Base-by-base conservation (phyloP, 2,797 vertebrate species). In the Oreochromis mossambicus region DNA sequence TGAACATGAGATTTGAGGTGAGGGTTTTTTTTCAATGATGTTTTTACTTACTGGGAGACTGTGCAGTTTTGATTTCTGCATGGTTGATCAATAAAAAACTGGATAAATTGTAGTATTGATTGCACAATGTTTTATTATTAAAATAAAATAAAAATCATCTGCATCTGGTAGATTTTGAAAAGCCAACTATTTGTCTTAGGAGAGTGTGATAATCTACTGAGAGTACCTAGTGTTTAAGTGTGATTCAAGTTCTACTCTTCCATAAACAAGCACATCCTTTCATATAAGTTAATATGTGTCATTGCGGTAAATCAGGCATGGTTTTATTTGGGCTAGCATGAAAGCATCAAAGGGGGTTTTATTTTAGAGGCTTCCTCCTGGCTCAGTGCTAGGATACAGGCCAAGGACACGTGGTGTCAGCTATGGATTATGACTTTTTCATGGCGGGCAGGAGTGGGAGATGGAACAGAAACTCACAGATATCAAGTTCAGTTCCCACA, bases 281-380 rank as follows among this genome's bases (percentile, higher is more conserved):
- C 15, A 75, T 83, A 56, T 32, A 83, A 82, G 43, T 82, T 68
- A 79, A 87, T 83, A 24, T 87, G 50, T 86, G 83, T 80, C 87
- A 89, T 52, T 79, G 77, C 78, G 8, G 48, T 79, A 85, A 46
- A 86, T 81, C 68, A 78, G 32, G 52, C 55, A 77, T 80, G 26
- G 8, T 68, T 90, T 83, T 89, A 89, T 92, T 86, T 88, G 80
- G 88, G 66, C 76, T 79, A 82, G 78, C 51, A 79, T 80, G 51
- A 88, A 87, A 78, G 50, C 81, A 83, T 91, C 87, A 89, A 86
- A 89, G 79, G 51, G 58, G 79, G 46, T 80, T 68, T 80, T 90
- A 93, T 92, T 92, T 91, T 88, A n/a, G 85, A 87, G 79, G 82
- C 48, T 73, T 89, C 86, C 86, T 91, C 50, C 63, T 77, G 88